Evolutionary conservation across 2,113 vertebrate species (phyloP), one percentile per base, ranked within the genome.

Genomic region (Panthera leo): DNA sequence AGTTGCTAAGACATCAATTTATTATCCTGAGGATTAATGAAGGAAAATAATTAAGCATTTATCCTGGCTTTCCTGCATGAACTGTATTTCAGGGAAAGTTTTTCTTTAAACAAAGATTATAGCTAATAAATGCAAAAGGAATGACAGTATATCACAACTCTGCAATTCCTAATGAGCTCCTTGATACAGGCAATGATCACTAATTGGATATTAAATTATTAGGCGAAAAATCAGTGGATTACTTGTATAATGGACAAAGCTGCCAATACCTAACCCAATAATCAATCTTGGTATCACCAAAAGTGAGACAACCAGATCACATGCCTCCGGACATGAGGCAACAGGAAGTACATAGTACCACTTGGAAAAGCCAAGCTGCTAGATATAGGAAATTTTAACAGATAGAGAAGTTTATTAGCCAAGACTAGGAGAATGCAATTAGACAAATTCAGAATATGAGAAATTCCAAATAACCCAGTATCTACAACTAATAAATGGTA

Each of bases 381-480:
- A 10, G 7, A 75, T n/a, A 39, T 82, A 51, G 84, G 14, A 89
- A 70, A 73, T 53, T 68, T 82, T 31, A 94, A 63, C 5, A 25
- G 5, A 63, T 3, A 95, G 39, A 92, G 36, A 95, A 70, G 39
- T 53, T n/a, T 45, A 83, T 53, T 67, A 34, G 55, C 67, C 29
- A 83, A 82, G 36, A 90, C 19, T 42, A 97, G 10, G 10, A 93
- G n/a, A 93, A 55, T 4, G 10, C 25, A 61, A 79, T 58, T 67
- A 94, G 19, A 76, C 25, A 76, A 92, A 89, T 55, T 25, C 36
- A 71, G n/a, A 96, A 42, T 76, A 55, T 5, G 14, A 94, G 7
- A 95, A 84, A 95, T 82, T 75, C 71, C 80, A 95, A 19, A 58
- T 78, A 82, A 92, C 90, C 76, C 70, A 88, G 45, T 36, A 91